Base-by-base conservation (phyloP, 2,113 vertebrate genomes). In the Tretioscincus oriximinensis region DNA sequence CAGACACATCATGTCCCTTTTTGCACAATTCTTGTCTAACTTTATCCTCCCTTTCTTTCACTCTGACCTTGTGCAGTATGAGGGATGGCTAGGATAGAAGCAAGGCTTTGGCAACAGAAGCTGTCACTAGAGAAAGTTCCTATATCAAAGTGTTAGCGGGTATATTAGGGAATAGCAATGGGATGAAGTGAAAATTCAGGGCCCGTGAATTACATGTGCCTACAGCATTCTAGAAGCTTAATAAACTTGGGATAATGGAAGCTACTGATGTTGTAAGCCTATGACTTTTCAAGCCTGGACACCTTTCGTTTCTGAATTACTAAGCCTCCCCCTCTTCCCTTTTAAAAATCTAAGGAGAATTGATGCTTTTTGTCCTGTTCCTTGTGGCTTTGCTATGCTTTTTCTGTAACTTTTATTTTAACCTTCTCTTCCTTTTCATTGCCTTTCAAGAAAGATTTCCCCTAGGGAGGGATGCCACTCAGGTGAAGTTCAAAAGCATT, bases 281-380 rank as follows among this genome's bases (percentile, higher is more conserved):
- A 81, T 81, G 84, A 79, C 70, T 70, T 85, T 78, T 89, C 83
- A 88, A 84, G 77, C 75, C 72, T 80, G 78, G 85, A 71, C 61
- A 84, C 83, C 84, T 91, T 54, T 49, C 65, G 85, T 88, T 92
- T 90, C 90, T 88, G 85, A 92, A 92, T 92, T 90, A 90, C 70
- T 85, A 88, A 91, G 77, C n/a, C 80, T 81, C 88, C 89, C 87
- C 28, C 26, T 11, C 64, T 41, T 61, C 65, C 81, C 84, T 87
- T 89, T 86, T 88, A 81, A 4, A 14, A 81, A 47, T 81, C 90
- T 78, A 2, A 16, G 47, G 85, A 87, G 90, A 84, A 80, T 79
- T 69, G 12, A 58, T 81, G 64, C 54, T 74, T 90, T 77, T 83
- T 88, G 65, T 73, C 67, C 84, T 78, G 14, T 58, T 88, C 80